These are phyloP conservation scores for Heliconius hortense DNA, from an alignment of 2,888 invertebrate species.

Conservation along the genomic window DNA sequence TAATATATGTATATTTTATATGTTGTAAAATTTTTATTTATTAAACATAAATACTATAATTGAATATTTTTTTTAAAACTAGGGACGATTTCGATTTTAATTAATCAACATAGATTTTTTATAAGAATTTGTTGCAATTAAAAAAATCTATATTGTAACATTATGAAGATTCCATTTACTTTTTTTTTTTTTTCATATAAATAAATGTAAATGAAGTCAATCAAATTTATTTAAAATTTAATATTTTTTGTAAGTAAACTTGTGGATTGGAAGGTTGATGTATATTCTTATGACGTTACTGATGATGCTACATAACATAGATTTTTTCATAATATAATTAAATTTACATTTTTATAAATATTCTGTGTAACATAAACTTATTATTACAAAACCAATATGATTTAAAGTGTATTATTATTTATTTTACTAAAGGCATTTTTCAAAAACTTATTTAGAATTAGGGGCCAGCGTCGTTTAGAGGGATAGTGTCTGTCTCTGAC, in stretches of 20 bases:
- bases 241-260: background rate
- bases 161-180: background rate
- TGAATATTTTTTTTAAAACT: background rate
- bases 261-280: conserved; percentile 7
- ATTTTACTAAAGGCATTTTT: no score
- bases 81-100: background rate
- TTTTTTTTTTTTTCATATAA: background rate
- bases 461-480: no score
- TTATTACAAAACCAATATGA: background rate
- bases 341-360: conserved; percentile 9
- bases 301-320: background rate
- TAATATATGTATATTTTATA: no score
- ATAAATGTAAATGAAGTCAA: background rate
- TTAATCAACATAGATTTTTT: background rate
- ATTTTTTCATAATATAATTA: background rate
- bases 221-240: background rate
- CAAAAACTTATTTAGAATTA: no score
- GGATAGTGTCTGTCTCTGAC: no score
- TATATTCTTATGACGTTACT: conserved; percentile 11
- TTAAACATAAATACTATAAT: background rate
- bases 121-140: background rate
- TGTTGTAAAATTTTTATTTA: no score
- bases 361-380: conserved; percentile 6
- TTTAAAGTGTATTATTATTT: no score
- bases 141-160: no score